Evolutionary conservation across 2,888 invertebrate species (phyloP).

Genomic region (Dilophus febrilis): DNA sequence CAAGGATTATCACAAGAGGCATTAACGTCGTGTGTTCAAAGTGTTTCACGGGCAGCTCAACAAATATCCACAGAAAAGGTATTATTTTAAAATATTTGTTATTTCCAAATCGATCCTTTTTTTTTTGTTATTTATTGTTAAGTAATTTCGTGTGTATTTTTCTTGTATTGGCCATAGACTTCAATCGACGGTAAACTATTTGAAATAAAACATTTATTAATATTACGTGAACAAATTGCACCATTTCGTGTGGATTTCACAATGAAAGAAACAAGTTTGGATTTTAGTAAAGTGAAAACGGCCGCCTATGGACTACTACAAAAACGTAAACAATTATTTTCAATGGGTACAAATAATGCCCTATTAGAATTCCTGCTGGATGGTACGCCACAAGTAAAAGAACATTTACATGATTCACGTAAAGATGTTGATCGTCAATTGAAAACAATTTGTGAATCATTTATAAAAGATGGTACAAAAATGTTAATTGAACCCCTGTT

Average conservation of each 20-base stretch:
- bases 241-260: slow-evolving; percentile 94
- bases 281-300: slow-evolving; percentile 82
- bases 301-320: slow-evolving; percentile 62
- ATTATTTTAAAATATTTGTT: no score
- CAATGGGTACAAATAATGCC: slow-evolving; percentile 74
- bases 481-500: slow-evolving; percentile 58
- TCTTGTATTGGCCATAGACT: slow-evolving; percentile 30
- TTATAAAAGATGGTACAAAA: slow-evolving; percentile 65
- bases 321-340: slow-evolving; percentile 72
- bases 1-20: slow-evolving; percentile 96
- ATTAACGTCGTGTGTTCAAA: slow-evolving; percentile 77
- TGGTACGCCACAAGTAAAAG: slow-evolving; percentile 85
- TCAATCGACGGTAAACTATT: slow-evolving; percentile 91
- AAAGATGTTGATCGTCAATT: slow-evolving; percentile 90
- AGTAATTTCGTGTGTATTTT: neutral
- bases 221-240: slow-evolving; percentile 92
- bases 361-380: slow-evolving; percentile 80
- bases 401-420: slow-evolving; percentile 83
- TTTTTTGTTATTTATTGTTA: neutral
- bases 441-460: slow-evolving; percentile 74
- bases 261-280: slow-evolving; percentile 80
- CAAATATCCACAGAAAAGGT: slow-evolving; percentile 60
- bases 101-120: neutral
- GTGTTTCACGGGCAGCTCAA: slow-evolving; percentile 63
- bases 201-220: slow-evolving; percentile 92